Evolutionary conservation across 2,888 invertebrate genomes (phyloP).

Genomic region (Cerceris ruficornis): DNA sequence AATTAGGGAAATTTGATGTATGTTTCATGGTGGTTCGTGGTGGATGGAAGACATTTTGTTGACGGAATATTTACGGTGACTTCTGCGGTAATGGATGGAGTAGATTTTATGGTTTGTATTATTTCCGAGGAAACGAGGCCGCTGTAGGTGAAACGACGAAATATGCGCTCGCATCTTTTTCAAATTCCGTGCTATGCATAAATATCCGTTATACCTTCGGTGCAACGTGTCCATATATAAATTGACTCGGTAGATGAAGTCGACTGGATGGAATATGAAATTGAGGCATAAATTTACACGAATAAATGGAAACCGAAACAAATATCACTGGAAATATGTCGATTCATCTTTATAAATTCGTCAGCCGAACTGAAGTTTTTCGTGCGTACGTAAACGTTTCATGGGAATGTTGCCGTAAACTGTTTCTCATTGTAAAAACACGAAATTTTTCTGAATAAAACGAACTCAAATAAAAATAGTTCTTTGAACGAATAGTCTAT

Average conservation of each 20-base stretch:
- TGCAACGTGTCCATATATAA: slow-evolving; percentile 23
- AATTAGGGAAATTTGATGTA: too few relatives aligned
- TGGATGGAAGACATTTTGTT: too few relatives aligned
- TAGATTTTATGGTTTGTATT: too few relatives aligned
- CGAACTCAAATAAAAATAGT: not conserved
- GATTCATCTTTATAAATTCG: slow-evolving; percentile 25
- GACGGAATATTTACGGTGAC: too few relatives aligned
- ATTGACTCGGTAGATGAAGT: slow-evolving; percentile 40
- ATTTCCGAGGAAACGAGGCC: not conserved
- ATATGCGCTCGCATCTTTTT: slow-evolving; percentile 2
- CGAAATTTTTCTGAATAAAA: not conserved
- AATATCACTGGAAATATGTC: slow-evolving; percentile 44
- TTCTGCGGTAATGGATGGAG: too few relatives aligned
- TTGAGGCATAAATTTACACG: slow-evolving; percentile 47
- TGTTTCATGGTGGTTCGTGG: too few relatives aligned
- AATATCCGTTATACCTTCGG: slow-evolving; percentile 12
- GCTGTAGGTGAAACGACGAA: slow-evolving; percentile 16
- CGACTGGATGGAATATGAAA: slow-evolving; percentile 36
- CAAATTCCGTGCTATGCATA: slow-evolving; percentile 28
- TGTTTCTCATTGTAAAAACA: slow-evolving; percentile 15
- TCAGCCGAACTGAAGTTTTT: slow-evolving; percentile 1
- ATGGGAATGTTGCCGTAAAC: slow-evolving; percentile 2
- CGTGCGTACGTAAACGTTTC: not conserved
- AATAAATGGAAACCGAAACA: slow-evolving; percentile 41
- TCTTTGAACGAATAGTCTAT: not conserved